Evolutionary conservation across 1,140 invertebrate genomes (phyloP).

Genomic region (Arctopsyche grandis): DNA sequence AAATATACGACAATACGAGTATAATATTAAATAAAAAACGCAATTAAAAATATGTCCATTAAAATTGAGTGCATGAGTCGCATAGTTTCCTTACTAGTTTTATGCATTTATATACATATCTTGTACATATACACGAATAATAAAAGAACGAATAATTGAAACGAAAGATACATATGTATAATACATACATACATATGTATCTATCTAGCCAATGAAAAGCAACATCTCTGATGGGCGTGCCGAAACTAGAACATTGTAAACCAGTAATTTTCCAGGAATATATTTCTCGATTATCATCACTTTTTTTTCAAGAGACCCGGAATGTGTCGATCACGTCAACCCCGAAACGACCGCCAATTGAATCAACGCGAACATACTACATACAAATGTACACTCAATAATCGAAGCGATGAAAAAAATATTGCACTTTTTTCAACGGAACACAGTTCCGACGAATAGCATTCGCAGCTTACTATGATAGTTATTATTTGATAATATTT

Average conservation of each 20-base stretch:
- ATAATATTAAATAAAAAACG: too few species aligned
- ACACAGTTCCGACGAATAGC: not conserved
- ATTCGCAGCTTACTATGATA: not conserved
- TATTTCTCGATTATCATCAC: slow-evolving; percentile 49
- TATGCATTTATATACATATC: not conserved
- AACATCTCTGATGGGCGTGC: slow-evolving; percentile 18
- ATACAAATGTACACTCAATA: not conserved
- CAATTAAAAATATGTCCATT: too few species aligned
- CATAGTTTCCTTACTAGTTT: not conserved
- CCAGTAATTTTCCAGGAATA: slow-evolving; percentile 53
- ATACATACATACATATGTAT: not conserved
- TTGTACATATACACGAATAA: too few species aligned
- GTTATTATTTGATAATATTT: too few species aligned
- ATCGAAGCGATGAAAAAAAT: not conserved
- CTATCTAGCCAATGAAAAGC: slow-evolving; percentile 20
- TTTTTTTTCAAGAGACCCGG: slow-evolving; percentile 42
- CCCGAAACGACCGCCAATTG: slow-evolving; percentile 22
- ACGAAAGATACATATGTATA: not conserved
- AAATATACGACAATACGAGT: too few species aligned
- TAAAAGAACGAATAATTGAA: not conserved
- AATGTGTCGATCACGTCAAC: slow-evolving; percentile 45
- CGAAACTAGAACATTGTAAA: slow-evolving; percentile 44
- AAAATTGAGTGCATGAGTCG: too few species aligned
- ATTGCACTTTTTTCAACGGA: not conserved
- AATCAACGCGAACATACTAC: not conserved